Conservation (phyloP, 2,113 vertebrate genomes). For the Copsychus sechellarum region DNA sequence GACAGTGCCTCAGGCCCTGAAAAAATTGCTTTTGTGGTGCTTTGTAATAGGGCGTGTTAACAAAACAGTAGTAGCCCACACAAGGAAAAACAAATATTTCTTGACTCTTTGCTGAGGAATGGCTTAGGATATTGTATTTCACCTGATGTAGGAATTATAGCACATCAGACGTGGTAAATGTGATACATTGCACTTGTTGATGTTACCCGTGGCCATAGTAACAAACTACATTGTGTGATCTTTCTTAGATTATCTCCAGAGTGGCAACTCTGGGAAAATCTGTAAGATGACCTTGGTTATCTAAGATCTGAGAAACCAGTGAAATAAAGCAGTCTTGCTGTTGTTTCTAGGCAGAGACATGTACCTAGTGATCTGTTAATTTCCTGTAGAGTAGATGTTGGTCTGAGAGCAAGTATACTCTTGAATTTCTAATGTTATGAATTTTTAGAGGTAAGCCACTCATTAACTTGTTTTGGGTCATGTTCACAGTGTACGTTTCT, state of each 20-base stretch:
- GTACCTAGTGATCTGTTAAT: not conserved
- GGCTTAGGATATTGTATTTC: not conserved
- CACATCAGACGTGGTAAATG: not conserved
- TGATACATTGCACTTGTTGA: not conserved
- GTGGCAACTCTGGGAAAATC: not conserved
- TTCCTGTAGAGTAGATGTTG: not conserved
- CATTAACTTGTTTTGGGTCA: slow-evolving; percentile 9
- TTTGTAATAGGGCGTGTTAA: not conserved
- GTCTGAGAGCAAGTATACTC: not conserved
- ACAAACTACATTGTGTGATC: not conserved
- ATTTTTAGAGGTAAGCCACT: not conserved
- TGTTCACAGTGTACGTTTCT: not conserved
- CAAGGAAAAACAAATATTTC: not conserved
- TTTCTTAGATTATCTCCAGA: not conserved
- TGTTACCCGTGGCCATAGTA: not conserved
- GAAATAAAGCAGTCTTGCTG: not conserved
- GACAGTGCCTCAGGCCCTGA: not conserved
- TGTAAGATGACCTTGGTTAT: not conserved
- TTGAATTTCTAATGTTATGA: not conserved
- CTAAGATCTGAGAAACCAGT: not conserved
- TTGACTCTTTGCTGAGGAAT: not conserved
- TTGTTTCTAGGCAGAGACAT: not conserved
- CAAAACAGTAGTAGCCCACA: not conserved
- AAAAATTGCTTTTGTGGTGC: not conserved
- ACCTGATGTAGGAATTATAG: not conserved